A percentile compares a stretch with the other conserved stretches of the same genome.
Evolutionary conservation across 1,140 invertebrate species (phyloP).

Genomic region (Hycleus cichorii): DNA sequence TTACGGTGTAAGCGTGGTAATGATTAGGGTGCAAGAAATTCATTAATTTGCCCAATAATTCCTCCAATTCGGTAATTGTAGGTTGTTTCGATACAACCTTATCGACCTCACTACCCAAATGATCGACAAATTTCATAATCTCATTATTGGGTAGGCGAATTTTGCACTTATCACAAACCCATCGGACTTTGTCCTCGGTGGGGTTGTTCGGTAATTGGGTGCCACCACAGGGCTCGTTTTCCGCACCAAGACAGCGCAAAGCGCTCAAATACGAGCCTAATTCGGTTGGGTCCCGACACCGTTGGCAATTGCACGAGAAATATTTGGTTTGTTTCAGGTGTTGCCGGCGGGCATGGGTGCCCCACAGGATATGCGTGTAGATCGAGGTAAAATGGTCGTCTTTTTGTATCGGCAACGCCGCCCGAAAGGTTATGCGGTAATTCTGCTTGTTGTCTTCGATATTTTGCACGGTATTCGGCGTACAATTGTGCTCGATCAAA

Average conservation of each 20-base stretch:
- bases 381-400: conserved; percentile 57
- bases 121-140: conserved; percentile 51
- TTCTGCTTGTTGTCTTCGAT: conserved; percentile 44
- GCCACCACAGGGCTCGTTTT: conserved; percentile 30
- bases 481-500: conserved; percentile 58
- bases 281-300: conserved; percentile 58
- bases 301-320: conserved; percentile 54
- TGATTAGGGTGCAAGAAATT: conserved; percentile 7
- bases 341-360: conserved; percentile 53
- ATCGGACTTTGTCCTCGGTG: conserved; percentile 48
- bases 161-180: conserved; percentile 57
- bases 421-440: conserved; percentile 38
- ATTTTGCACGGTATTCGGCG: conserved; percentile 52
- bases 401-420: conserved; percentile 54
- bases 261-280: conserved; percentile 54
- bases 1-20: conserved; percentile 25
- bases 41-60: conserved; percentile 50
- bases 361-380: conserved; percentile 59
- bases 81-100: conserved; percentile 49
- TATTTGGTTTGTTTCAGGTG: conserved; percentile 57
- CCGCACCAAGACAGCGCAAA: conserved; percentile 52
- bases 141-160: conserved; percentile 48
- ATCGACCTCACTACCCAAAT: conserved; percentile 53
- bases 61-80: conserved; percentile 44
- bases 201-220: conserved; percentile 53